These are phyloP conservation scores for Thereuonema tuberculata DNA, from an alignment of 1,140 invertebrate species.

Conservation along the genomic window DNA sequence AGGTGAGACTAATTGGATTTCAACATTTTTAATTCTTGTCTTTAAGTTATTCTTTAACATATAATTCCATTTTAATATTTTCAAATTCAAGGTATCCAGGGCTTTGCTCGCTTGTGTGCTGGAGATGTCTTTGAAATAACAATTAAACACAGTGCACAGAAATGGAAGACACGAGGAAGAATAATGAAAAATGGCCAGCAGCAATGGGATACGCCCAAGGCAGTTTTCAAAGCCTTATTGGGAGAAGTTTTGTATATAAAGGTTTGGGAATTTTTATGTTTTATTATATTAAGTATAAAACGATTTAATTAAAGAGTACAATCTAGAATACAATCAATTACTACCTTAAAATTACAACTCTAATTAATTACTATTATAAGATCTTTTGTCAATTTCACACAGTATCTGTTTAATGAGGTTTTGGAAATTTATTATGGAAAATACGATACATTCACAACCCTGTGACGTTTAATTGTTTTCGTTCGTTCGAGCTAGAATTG, in stretches of 20 bases:
- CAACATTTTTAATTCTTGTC: not conserved
- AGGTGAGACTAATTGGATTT: slow-evolving; percentile 25
- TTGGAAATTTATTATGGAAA: too few species aligned
- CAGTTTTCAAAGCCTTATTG: slow-evolving; percentile 38
- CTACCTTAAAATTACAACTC: too few species aligned
- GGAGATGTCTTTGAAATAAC: slow-evolving; percentile 48
- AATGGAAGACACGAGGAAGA: slow-evolving; percentile 44
- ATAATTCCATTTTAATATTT: not conserved
- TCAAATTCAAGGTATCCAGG: slow-evolving; percentile 37
- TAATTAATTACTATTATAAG: too few species aligned
- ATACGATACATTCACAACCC: too few species aligned
- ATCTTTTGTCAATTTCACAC: too few species aligned
- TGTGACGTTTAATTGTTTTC: too few species aligned
- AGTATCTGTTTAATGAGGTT: too few species aligned
- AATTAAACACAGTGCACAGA: slow-evolving; percentile 43
- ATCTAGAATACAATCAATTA: too few species aligned
- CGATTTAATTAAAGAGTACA: not conserved
- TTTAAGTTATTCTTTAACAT: not conserved
- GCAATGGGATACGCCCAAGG: slow-evolving; percentile 38
- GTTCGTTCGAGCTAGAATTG: too few species aligned
- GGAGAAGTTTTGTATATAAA: slow-evolving; percentile 43
- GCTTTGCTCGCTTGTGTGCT: slow-evolving; percentile 44
- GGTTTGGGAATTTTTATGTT: slow-evolving; percentile 29
- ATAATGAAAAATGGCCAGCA: slow-evolving; percentile 41
- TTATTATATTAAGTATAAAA: not conserved